Conservation (phyloP, 2,797 vertebrate genomes). For the Heterohyrax brucei region DNA sequence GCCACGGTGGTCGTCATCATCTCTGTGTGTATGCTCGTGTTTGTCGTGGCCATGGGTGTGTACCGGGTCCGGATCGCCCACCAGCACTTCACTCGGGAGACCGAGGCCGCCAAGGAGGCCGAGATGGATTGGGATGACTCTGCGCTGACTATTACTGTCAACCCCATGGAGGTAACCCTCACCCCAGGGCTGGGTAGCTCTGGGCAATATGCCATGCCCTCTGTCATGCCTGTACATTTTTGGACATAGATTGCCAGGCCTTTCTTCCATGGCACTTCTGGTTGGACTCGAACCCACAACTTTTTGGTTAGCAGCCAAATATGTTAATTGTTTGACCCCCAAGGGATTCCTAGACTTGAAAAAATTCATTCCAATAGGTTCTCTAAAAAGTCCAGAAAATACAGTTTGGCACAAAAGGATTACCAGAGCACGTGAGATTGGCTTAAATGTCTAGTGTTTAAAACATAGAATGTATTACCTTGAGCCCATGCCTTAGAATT, state of each 20-base stretch:
- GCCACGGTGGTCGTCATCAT: constrained; percentile 94
- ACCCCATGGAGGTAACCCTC: constrained; percentile 96
- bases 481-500: neutral
- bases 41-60: constrained; percentile 94
- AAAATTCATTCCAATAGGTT: neutral
- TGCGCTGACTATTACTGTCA: constrained; percentile 96
- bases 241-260: no score
- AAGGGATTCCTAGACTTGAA: neutral
- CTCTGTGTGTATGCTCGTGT: constrained; percentile 95
- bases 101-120: constrained; percentile 91
- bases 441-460: neutral
- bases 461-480: constrained; percentile 2
- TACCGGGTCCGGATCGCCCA: constrained; percentile 94
- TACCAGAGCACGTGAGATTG: neutral
- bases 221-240: no score
- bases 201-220: neutral
- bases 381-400: neutral
- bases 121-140: constrained; percentile 96
- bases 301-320: no score
- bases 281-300: no score
- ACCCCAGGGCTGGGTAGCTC: neutral
- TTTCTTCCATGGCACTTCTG: no score
- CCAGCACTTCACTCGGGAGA: constrained; percentile 92
- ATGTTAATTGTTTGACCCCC: no score
- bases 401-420: neutral